Base-by-base conservation (phyloP, 2,888 invertebrate species). In the Aspidiotus rigidus region DNA sequence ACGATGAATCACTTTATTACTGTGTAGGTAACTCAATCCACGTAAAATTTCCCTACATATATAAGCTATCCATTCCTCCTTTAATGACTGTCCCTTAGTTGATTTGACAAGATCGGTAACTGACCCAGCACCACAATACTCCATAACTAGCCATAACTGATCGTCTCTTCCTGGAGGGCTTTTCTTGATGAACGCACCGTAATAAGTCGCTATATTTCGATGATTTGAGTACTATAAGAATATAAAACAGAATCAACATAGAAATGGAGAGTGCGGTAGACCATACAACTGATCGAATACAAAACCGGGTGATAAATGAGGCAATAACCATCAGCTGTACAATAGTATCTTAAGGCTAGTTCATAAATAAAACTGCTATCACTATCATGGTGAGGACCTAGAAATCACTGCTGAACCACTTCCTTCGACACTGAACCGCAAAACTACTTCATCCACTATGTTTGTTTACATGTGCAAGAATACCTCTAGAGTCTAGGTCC, bases 1-100 rank as follows among this genome's bases (percentile, higher is more conserved):
- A 79, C 99, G 86, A 81, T 99, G 99, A 77, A 99, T 99, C 74
- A 99, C 97, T 85, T 98, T 97, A 81, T 96, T 97, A 77, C 91
- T 89, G 82, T 99, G 98, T 78, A 99, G 86, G 83, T 99, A 98
- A 78, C 93, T 92, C 72, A 99, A 85, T 74, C 98, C 98, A 77
- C 97, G 85, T 73, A 94, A 83, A 74, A 93, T 92, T 86, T 99
- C 92, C 79, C 99, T 85, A 79, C 96, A 97, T 75, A 99, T 95
- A 79, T 99, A 99, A 70, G 99, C 97, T 78, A 99, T 99, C 98
- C 99, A 99, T 81, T 99, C 99, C 81, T 99, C 99, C 81, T 97
- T 98, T 75, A 99, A 83, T 73, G 92, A 92, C 79, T 94, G 95
- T 67, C 97, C 97, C 82, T 99, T 98, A 73, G 97, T 98, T 73